Conservation (phyloP, 1,140 invertebrate genomes). For the Pararge aegeria region DNA sequence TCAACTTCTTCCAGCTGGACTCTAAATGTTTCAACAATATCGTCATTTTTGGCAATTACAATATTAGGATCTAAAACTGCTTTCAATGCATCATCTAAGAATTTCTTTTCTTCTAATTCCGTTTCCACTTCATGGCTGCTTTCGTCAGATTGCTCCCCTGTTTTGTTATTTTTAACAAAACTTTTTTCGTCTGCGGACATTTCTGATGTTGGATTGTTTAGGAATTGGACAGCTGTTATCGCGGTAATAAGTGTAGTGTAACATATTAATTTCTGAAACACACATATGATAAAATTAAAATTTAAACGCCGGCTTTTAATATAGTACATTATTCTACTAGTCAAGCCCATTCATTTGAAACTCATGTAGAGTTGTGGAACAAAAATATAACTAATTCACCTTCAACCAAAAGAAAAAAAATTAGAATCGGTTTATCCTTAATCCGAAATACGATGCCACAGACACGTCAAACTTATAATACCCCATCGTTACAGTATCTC, state of each 20-base stretch:
- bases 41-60: conserved; percentile 46
- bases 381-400: too few species aligned
- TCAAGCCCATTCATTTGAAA: too few species aligned
- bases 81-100: conserved; percentile 64
- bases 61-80: conserved; percentile 57
- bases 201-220: conserved; percentile 59
- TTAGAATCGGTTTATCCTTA: too few species aligned
- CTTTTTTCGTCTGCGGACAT: conserved; percentile 67
- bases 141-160: conserved; percentile 55
- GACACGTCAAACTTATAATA: too few species aligned
- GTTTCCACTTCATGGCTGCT: conserved; percentile 61
- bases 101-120: conserved; percentile 62
- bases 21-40: conserved; percentile 56
- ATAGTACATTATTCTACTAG: too few species aligned
- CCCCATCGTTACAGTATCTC: too few species aligned
- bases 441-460: too few species aligned
- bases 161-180: conserved; percentile 49
- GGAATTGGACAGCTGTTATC: conserved; percentile 46
- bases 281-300: too few species aligned
- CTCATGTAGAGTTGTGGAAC: too few species aligned
- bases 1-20: conserved; percentile 55
- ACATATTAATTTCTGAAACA: conserved; percentile 46
- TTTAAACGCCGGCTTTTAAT: too few species aligned
- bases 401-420: too few species aligned
- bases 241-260: conserved; percentile 28